Evolutionary conservation across 2,797 vertebrate species (phyloP).

Genomic region (Ptychadena robeensis): DNA sequence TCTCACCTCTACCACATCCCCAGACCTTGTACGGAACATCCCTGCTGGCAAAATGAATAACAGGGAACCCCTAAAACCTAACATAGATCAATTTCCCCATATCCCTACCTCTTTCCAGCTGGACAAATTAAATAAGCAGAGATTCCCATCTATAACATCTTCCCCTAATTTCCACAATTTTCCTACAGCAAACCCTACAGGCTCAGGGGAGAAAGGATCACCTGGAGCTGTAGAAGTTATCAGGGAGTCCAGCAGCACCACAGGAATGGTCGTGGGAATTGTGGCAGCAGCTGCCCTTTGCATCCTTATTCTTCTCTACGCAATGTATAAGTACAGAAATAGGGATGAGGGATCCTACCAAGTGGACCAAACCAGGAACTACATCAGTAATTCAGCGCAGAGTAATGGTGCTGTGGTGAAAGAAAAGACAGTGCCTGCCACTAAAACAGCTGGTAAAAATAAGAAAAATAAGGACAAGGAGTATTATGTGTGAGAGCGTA

Average conservation of each 20-base stretch:
- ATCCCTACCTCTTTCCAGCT: conserved; percentile 83
- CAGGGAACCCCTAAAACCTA: conserved; percentile 81
- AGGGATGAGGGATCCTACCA: conserved; percentile 93
- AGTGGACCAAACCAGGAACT: conserved; percentile 90
- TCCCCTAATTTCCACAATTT: conserved; percentile 91
- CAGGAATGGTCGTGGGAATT: conserved; percentile 94
- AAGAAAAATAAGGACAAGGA: conserved; percentile 98
- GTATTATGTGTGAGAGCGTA: conserved; percentile 87
- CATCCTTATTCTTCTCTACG: conserved; percentile 93
- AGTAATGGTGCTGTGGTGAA: conserved; percentile 90
- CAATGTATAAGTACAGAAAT: conserved; percentile 97
- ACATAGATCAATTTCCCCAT: conserved; percentile 77
- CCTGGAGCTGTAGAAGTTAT: conserved; percentile 90
- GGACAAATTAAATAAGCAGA: conserved; percentile 74
- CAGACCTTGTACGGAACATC: conserved; percentile 76
- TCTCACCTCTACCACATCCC: conserved; percentile 71
- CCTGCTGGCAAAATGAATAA: conserved; percentile 97
- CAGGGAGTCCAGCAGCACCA: conserved; percentile 92
- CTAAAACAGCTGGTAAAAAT: conserved; percentile 87
- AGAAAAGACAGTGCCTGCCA: conserved; percentile 85
- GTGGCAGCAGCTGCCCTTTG: conserved; percentile 92
- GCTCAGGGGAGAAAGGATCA: conserved; percentile 84
- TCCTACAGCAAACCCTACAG: conserved; percentile 92
- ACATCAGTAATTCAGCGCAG: conserved; percentile 87
- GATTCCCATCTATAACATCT: conserved; percentile 86